Percentiles rank a stretch among this genome's conserved stretches.
Conservation (phyloP, 1,140 invertebrate genomes). For the Drosophila leontia region DNA sequence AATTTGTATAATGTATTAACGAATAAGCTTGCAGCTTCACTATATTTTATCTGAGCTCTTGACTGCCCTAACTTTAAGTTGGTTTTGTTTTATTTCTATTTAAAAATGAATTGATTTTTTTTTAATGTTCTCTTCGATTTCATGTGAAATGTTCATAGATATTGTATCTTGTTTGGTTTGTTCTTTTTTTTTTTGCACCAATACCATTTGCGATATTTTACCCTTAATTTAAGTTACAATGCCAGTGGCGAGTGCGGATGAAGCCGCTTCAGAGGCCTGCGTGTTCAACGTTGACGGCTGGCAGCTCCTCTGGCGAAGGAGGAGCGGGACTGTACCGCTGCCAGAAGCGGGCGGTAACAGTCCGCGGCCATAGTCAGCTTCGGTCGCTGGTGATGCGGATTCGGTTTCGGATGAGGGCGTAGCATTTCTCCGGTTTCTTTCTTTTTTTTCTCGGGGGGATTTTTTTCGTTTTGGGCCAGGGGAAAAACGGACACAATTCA, state of each 20-base stretch:
- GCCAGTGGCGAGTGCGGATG: conserved; percentile 66
- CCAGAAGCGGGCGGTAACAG: conserved; percentile 36
- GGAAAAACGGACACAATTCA: conserved; percentile 55
- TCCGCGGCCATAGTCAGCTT: conserved; percentile 28
- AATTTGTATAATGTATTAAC: not conserved
- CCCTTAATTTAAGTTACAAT: conserved; percentile 84
- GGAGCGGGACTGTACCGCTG: conserved; percentile 51
- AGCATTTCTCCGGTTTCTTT: conserved; percentile 51
- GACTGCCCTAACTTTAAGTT: not conserved
- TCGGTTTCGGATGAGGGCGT: conserved; percentile 33
- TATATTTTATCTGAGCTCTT: conserved; percentile 33
- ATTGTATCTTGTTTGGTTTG: conserved; percentile 38
- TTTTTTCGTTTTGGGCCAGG: conserved; percentile 16
- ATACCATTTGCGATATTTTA: conserved; percentile 85
- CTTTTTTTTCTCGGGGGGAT: not conserved
- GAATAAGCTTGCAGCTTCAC: conserved; percentile 54
- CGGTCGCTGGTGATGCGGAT: conserved; percentile 27
- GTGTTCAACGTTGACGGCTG: conserved; percentile 62
- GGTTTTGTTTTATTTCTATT: not conserved
- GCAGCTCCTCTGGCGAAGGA: conserved; percentile 31
- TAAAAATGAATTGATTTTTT: not conserved
- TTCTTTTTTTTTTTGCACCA: conserved; percentile 70
- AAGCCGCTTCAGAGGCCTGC: conserved; percentile 48
- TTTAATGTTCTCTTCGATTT: conserved; percentile 6
- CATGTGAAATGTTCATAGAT: conserved; percentile 26